These are phyloP conservation scores for Ladona fulva DNA, from an alignment of 1,140 invertebrate genomes.

Conservation along the genomic window DNA sequence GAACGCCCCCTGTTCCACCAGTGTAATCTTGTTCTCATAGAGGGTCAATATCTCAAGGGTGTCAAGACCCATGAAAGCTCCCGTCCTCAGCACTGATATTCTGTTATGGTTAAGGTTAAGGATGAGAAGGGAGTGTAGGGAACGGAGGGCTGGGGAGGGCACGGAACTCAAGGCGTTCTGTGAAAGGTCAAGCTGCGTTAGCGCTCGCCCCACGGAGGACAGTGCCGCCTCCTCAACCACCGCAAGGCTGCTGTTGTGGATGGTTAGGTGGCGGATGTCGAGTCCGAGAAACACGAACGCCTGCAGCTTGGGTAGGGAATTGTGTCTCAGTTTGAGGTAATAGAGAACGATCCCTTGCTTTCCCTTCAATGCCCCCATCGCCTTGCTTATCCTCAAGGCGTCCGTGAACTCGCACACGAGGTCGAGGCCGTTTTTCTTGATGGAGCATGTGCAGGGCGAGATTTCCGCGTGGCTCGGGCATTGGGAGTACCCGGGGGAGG, in stretches of 20 bases:
- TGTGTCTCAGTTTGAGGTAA: slow-evolving; percentile 76
- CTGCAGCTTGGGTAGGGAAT: slow-evolving; percentile 69
- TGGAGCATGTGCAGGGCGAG: slow-evolving; percentile 64
- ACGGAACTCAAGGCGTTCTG: slow-evolving; percentile 66
- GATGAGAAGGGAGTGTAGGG: slow-evolving; percentile 71
- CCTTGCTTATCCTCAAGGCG: slow-evolving; percentile 55
- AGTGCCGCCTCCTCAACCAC: slow-evolving; percentile 77
- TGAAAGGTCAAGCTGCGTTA: slow-evolving; percentile 74
- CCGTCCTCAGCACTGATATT: slow-evolving; percentile 60
- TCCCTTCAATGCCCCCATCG: slow-evolving; percentile 66
- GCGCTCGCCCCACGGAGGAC: slow-evolving; percentile 69
- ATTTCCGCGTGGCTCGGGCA: slow-evolving; percentile 63
- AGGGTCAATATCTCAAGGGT: slow-evolving; percentile 77
- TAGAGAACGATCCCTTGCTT: slow-evolving; percentile 59
- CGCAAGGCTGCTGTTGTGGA: slow-evolving; percentile 75
- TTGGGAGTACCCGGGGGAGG: slow-evolving; percentile 30
- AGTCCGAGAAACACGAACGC: slow-evolving; percentile 71
- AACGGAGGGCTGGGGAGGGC: slow-evolving; percentile 67
- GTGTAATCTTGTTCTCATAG: slow-evolving; percentile 75
- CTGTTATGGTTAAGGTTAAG: slow-evolving; percentile 86
- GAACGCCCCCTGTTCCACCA: slow-evolving; percentile 70
- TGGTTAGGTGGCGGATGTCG: slow-evolving; percentile 75
- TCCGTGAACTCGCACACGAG: slow-evolving; percentile 77
- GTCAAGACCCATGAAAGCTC: slow-evolving; percentile 73
- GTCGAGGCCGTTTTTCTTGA: slow-evolving; percentile 78